A percentile compares a stretch with the other conserved stretches of the same genome.
These are phyloP conservation scores for Montipora capitata DNA, from an alignment of 92 coral and sea anemone genomes.

Conservation along the genomic window DNA sequence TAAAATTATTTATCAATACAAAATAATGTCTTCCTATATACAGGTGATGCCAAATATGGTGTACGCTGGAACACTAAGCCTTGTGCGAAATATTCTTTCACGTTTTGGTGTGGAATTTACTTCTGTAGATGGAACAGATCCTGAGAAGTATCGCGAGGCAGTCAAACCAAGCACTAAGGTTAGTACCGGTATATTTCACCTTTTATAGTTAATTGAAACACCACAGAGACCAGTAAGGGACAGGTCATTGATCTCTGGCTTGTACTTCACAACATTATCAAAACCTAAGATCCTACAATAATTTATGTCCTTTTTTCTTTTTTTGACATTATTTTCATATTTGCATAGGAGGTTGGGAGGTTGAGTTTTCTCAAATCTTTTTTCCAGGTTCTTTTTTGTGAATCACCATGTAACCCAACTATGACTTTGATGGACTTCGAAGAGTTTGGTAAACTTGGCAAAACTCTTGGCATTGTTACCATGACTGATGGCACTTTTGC, in stretches of 20 bases:
- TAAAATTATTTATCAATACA: too few species aligned
- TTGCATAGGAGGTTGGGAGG: too few species aligned
- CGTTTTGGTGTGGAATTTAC: slow-evolving; percentile 86
- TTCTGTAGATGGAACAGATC: slow-evolving; percentile 68
- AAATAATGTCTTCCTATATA: too few species aligned
- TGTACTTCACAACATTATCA: too few species aligned
- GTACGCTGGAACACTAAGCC: slow-evolving; percentile 74
- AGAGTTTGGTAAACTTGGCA: slow-evolving; percentile 83
- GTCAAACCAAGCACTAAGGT: slow-evolving; percentile 91
- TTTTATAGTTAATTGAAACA: too few species aligned
- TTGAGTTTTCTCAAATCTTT: background rate
- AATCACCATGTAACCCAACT: slow-evolving; percentile 84
- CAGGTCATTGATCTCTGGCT: too few species aligned
- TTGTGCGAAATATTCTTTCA: slow-evolving; percentile 42
- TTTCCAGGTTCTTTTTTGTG: slow-evolving; percentile 82
- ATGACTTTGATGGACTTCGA: slow-evolving; percentile 82
- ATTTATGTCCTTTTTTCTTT: too few species aligned
- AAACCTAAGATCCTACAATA: too few species aligned
- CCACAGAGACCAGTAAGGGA: too few species aligned
- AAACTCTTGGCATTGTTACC: slow-evolving; percentile 56
- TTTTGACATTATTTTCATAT: too few species aligned
- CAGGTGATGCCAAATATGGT: slow-evolving; percentile 81
- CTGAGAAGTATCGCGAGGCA: slow-evolving; percentile 70
- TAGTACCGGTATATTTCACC: background rate
- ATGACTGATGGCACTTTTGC: slow-evolving; percentile 88